Evolutionary conservation across 1,140 invertebrate genomes (phyloP).

Genomic region (Dufourea novaeangliae): DNA sequence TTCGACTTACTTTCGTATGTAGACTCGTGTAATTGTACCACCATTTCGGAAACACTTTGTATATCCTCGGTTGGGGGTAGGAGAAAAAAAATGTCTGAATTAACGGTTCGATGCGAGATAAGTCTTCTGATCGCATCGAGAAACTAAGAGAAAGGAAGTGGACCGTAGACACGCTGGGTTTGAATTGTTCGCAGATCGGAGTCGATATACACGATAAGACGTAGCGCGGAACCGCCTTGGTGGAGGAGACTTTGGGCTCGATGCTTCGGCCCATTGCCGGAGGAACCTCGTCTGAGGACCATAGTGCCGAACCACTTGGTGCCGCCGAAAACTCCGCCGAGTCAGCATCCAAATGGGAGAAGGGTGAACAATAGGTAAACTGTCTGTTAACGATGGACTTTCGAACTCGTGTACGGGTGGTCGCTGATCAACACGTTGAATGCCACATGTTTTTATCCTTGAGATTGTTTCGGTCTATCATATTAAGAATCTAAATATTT

Average conservation of each 20-base stretch:
- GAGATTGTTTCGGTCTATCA: too few relatives aligned
- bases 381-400: background rate
- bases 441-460: too few relatives aligned
- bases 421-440: too few relatives aligned
- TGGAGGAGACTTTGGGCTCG: conserved; percentile 84
- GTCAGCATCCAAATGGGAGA: conserved; percentile 91
- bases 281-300: conserved; percentile 87
- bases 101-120: too few relatives aligned
- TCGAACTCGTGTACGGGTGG: background rate
- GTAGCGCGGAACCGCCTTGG: conserved; percentile 85
- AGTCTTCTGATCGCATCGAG: too few relatives aligned
- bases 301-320: conserved; percentile 92
- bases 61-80: too few relatives aligned
- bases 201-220: conserved; percentile 92
- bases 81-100: too few relatives aligned
- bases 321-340: conserved; percentile 88
- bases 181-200: conserved; percentile 84
- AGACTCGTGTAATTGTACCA: too few relatives aligned
- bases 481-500: too few relatives aligned
- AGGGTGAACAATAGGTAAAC: conserved; percentile 87
- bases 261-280: conserved; percentile 84
- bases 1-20: too few relatives aligned
- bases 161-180: background rate
- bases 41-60: too few relatives aligned
- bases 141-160: background rate